phyloP scores from a whole-genome alignment of 2,797 vertebrate species.

The Setipinna tenuifilis region DNA sequence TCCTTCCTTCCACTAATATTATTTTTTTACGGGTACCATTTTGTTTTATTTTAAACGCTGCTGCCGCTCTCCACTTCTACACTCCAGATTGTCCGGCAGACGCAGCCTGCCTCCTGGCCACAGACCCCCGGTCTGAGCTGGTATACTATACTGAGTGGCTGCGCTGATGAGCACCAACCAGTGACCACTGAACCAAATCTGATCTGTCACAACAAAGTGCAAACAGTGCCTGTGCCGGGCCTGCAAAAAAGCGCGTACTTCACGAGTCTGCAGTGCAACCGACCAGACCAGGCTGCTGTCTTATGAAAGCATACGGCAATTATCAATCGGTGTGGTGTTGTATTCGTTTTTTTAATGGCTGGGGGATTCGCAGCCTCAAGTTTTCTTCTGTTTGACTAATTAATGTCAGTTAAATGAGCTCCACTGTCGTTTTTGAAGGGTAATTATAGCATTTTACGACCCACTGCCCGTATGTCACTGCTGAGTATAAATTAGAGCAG shows the following conservation, averaged over 20 bases:
- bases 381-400: constrained; percentile 77
- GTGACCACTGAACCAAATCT: constrained; percentile 13
- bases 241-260: background rate
- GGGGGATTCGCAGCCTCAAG: constrained; percentile 63
- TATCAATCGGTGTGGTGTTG: constrained; percentile 64
- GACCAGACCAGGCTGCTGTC: background rate
- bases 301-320: constrained; percentile 63
- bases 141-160: background rate
- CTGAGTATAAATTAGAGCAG: constrained; percentile 73
- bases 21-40: background rate
- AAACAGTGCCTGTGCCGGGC: background rate
- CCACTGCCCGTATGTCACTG: constrained; percentile 77
- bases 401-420: constrained; percentile 78
- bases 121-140: background rate
- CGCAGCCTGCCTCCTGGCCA: constrained; percentile 1
- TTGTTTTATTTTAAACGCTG: background rate
- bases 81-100: constrained; percentile 10
- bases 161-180: background rate
- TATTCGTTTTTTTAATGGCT: constrained; percentile 68
- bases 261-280: background rate
- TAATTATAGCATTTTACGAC: constrained; percentile 81
- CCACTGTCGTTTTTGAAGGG: constrained; percentile 75
- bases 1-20: background rate
- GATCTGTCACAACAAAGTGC: constrained; percentile 12
- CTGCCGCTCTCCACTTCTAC: background rate